Conservation (phyloP, 2,797 vertebrate genomes). For the Calcarius lapponicus region DNA sequence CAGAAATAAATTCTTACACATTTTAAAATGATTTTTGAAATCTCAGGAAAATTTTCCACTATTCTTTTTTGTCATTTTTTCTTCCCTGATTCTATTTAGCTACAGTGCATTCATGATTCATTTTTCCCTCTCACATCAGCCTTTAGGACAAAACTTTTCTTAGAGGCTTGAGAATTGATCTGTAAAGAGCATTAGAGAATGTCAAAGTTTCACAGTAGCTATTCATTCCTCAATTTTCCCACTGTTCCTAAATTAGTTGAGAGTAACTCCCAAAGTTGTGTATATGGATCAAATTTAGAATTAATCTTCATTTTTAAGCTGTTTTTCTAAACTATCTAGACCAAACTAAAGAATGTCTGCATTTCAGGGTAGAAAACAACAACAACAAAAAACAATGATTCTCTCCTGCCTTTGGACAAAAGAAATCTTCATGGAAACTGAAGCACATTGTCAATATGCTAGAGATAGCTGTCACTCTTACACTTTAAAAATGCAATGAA, state of each 20-base stretch:
- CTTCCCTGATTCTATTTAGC: background rate
- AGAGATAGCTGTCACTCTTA: background rate
- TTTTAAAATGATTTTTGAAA: background rate
- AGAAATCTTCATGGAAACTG: background rate
- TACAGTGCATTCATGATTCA: background rate
- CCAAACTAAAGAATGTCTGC: background rate
- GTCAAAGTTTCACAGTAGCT: background rate
- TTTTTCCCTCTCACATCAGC: background rate
- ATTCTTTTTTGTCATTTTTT: background rate
- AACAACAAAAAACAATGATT: background rate
- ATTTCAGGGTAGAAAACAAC: background rate
- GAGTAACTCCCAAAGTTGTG: background rate
- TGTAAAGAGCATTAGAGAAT: background rate
- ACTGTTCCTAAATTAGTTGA: background rate
- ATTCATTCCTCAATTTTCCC: background rate
- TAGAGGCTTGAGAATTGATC: background rate
- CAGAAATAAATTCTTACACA: background rate
- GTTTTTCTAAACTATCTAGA: background rate
- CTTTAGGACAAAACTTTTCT: background rate
- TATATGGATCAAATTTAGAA: background rate
- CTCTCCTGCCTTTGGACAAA: background rate
- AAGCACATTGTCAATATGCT: background rate
- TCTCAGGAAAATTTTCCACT: background rate
- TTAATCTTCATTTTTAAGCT: background rate
- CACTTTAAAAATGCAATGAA: background rate